These are phyloP conservation scores for Orchesella flavescens DNA, from an alignment of 2,888 invertebrate species.

Conservation along the genomic window DNA sequence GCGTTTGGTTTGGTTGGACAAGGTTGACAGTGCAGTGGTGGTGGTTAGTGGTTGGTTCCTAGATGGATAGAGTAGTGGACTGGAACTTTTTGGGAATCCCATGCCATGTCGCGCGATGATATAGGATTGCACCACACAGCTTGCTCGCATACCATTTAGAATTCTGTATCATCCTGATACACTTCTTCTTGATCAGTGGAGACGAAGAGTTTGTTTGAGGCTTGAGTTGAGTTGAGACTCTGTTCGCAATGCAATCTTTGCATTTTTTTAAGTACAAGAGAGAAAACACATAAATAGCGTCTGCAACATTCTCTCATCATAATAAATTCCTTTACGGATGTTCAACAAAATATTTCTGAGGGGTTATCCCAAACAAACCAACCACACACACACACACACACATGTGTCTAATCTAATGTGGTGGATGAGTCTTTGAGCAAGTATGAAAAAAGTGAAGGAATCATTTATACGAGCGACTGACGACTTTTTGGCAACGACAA, in stretches of 20 bases:
- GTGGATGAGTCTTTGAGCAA: too few species aligned
- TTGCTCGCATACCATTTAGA: constrained; percentile 53
- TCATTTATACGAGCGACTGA: neutral
- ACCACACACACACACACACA: neutral
- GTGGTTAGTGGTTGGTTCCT: constrained; percentile 24
- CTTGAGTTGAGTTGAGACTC: neutral
- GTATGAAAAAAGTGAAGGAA: neutral
- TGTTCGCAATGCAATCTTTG: constrained; percentile 9
- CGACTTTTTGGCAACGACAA: constrained; percentile 8
- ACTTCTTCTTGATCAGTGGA: constrained; percentile 30
- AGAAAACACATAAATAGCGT: neutral
- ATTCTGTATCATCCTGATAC: constrained; percentile 48
- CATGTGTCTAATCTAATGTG: neutral
- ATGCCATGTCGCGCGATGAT: constrained; percentile 22
- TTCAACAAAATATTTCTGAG: constrained; percentile 41
- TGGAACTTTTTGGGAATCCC: constrained; percentile 62
- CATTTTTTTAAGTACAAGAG: neutral
- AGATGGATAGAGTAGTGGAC: constrained; percentile 20
- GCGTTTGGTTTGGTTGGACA: constrained; percentile 24
- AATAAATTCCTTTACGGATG: constrained; percentile 58
- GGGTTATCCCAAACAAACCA: constrained; percentile 32
- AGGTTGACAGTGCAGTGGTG: constrained; percentile 43
- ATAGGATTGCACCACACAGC: constrained; percentile 50
- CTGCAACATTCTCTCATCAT: constrained; percentile 33
- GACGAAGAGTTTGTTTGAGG: too few species aligned